Evolutionary conservation across 2,113 vertebrate genomes (phyloP).

Genomic region (Strix uralensis): DNA sequence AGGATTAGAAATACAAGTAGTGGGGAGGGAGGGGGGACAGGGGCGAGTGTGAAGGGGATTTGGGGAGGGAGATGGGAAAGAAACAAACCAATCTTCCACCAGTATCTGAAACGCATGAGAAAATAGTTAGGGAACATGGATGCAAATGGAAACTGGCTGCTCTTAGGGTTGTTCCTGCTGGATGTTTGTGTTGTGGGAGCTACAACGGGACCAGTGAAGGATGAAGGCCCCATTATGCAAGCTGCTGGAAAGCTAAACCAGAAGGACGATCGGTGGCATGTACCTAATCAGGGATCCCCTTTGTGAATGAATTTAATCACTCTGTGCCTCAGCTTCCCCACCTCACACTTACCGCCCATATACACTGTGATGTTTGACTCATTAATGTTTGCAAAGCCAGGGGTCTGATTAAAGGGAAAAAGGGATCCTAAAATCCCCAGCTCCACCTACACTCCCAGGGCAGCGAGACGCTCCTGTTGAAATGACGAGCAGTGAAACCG

Average conservation of each 20-base stretch:
- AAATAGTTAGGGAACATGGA: not conserved
- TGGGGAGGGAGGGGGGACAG: not conserved
- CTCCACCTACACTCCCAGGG: not conserved
- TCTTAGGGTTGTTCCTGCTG: not conserved
- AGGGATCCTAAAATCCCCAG: not conserved
- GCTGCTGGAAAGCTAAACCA: not conserved
- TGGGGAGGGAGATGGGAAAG: not conserved
- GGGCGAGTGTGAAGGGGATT: not conserved
- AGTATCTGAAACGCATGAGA: not conserved
- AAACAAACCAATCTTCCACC: not conserved
- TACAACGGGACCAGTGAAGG: accelerated
- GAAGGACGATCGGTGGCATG: no score
- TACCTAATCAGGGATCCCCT: not conserved
- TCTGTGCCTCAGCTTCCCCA: conserved; percentile 11
- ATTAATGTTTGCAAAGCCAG: not conserved
- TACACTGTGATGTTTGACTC: not conserved
- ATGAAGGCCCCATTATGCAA: not conserved
- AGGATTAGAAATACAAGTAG: conserved; percentile 74
- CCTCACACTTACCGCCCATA: not conserved
- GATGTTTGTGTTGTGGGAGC: not conserved
- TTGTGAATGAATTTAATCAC: not conserved
- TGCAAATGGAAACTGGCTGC: not conserved
- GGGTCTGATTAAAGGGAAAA: conserved; percentile 1
- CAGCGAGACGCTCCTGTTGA: not conserved
- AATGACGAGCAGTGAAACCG: not conserved